Evolutionary conservation across 1,140 invertebrate genomes (phyloP), one percentile per base, ranked within the genome.

Genomic region (Pissodes strobi): DNA sequence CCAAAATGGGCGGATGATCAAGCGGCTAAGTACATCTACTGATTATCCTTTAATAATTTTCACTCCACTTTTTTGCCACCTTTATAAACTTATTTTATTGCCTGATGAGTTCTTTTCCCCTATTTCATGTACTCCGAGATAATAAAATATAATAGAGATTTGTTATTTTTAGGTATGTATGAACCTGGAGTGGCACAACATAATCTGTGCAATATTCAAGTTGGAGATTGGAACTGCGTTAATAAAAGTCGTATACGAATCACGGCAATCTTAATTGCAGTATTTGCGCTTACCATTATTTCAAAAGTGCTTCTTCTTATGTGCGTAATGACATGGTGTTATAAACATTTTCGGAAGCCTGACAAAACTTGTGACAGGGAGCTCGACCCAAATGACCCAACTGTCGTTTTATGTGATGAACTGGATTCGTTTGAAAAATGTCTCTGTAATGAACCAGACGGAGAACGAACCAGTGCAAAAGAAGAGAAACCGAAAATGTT

Each of bases 281-380:
- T 68, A 21, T 64, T 69, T 17, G 63, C 63, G 0, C 6, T 69
- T 10, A 69, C 67, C 2, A 56, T 69, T 9, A 60, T 65, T 8
- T 63, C 67, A 17, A 69, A 69, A 38, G 27, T 69, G 6, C 38
- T 69, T n/a, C 23, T 69, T n/a, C 18, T 69, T 8, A 66, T 69
- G 67, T 69, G 67, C 34, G 18, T 69, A 13, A 43, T 69, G 43
- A 69, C 51, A 17, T 69, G 67, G 67, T 69, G 67, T 43, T 69
- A 69, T 37, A 62, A 49, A 23, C 64, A 66, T 37, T 69, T 53
- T 27, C 37, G 27, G 51, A 45, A 46, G 41, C 21, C 51, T 6
- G 60, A 60, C 17, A 55, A 57, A 38, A 39, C 34, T 8, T 69
- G 63, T 27, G 34, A n/a, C 10, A 19, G 22, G n/a, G n/a, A 39